These are phyloP conservation scores for Loris lydekkerianus DNA, from an alignment of 2,797 vertebrate genomes.

Conservation along the genomic window DNA sequence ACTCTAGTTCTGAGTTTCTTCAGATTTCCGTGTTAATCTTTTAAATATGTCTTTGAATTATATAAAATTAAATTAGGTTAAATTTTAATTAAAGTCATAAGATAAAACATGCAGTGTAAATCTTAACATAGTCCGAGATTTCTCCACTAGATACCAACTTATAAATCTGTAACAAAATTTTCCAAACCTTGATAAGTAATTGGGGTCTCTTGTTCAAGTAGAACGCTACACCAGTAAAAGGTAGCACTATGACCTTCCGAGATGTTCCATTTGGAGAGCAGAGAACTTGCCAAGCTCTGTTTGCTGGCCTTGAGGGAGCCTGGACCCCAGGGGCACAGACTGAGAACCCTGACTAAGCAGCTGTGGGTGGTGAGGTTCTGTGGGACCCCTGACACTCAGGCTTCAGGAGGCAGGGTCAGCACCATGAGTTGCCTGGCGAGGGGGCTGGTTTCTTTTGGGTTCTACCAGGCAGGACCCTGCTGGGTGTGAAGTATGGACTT, in stretches of 20 bases:
- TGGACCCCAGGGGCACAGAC: neutral
- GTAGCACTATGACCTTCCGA: rapidly evolving
- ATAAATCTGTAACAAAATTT: neutral
- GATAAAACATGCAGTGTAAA: neutral
- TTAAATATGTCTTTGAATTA: neutral
- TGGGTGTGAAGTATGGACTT: rapidly evolving
- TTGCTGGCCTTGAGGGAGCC: neutral
- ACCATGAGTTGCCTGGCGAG: rapidly evolving
- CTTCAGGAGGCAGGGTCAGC: rapidly evolving
- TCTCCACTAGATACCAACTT: neutral
- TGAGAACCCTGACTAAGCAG: neutral
- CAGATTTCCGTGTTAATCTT: neutral
- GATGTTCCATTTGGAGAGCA: neutral
- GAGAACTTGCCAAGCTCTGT: too few relatives aligned
- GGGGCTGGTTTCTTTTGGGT: neutral
- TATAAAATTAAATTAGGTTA: neutral
- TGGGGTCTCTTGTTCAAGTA: neutral
- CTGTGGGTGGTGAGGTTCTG: rapidly evolving
- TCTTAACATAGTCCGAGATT: neutral
- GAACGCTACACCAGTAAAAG: neutral
- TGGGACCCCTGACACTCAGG: neutral
- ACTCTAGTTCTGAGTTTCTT: neutral
- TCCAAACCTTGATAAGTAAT: neutral
- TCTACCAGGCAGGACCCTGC: neutral
- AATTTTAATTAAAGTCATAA: neutral